phyloP scores from a whole-genome alignment of 2,888 invertebrate species.

The Carterocephalus palaemon region DNA sequence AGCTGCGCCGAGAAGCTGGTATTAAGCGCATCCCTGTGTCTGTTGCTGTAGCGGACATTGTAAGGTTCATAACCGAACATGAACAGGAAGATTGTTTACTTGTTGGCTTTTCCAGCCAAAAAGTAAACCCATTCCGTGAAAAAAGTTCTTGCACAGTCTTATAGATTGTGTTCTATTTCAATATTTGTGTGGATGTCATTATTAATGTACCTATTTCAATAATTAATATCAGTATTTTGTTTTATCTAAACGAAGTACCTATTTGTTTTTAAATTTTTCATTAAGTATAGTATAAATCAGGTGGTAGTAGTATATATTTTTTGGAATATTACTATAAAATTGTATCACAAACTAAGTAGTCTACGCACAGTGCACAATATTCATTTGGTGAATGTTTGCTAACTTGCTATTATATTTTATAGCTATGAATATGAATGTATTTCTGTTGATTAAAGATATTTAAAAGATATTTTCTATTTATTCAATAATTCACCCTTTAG shows the following conservation, averaged over 20 bases:
- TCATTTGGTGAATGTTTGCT: no score
- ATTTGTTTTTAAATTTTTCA: no score
- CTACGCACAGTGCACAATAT: no score
- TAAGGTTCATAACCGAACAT: slow-evolving; percentile 93
- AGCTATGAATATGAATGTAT: slow-evolving; percentile 17
- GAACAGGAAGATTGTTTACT: slow-evolving; percentile 95
- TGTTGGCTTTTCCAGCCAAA: slow-evolving; percentile 95
- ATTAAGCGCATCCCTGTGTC: slow-evolving; percentile 92
- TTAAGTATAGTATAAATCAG: no score
- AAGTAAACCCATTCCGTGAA: slow-evolving; percentile 96
- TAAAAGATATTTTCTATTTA: slow-evolving; percentile 2
- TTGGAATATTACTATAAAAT: no score
- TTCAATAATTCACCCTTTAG: no score
- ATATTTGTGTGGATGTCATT: slow-evolving; percentile 25
- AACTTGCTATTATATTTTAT: background rate
- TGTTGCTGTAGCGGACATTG: slow-evolving; percentile 94
- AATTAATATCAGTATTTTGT: no score
- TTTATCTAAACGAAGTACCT: no score
- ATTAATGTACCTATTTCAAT: no score
- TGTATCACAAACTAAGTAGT: no score
- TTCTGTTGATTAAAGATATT: slow-evolving; percentile 15
- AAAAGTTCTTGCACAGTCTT: slow-evolving; percentile 93
- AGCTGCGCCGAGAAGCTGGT: slow-evolving; percentile 93
- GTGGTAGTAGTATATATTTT: no score
- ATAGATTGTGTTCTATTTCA: slow-evolving; percentile 65